phyloP scores from a whole-genome alignment of 2,113 vertebrate genomes.

The Hipposideros armiger region DNA sequence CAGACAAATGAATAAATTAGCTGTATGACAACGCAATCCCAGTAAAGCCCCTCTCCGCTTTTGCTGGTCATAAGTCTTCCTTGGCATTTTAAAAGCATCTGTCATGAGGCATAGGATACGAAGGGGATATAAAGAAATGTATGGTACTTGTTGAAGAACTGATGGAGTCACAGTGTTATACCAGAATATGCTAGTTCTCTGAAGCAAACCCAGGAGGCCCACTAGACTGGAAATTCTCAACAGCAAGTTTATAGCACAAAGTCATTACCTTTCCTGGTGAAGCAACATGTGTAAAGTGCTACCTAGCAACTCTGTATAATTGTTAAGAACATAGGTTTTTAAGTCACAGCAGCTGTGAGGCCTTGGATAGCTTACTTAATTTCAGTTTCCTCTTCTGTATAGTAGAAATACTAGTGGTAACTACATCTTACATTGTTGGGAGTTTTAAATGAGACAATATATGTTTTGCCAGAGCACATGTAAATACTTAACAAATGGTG shows the following conservation, averaged over 20 bases:
- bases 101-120: background rate
- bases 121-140: background rate
- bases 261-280: background rate
- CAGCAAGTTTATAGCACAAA: background rate
- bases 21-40: background rate
- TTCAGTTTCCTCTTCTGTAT: background rate
- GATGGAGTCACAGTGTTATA: background rate
- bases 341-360: background rate
- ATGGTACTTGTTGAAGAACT: conserved; percentile 29
- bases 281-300: background rate
- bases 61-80: background rate
- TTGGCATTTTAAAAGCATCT: conserved; percentile 16
- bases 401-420: background rate
- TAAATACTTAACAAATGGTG: background rate
- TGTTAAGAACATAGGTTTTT: conserved; percentile 30
- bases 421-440: background rate
- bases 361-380: background rate
- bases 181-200: background rate
- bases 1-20: background rate
- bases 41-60: background rate
- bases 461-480: background rate
- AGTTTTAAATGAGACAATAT: background rate
- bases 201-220: background rate
- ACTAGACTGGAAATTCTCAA: background rate
- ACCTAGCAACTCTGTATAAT: background rate